Percentiles rank a stretch among this genome's conserved stretches.
Evolutionary conservation across 2,113 vertebrate species (phyloP).

Genomic region (Petaurus breviceps): DNA sequence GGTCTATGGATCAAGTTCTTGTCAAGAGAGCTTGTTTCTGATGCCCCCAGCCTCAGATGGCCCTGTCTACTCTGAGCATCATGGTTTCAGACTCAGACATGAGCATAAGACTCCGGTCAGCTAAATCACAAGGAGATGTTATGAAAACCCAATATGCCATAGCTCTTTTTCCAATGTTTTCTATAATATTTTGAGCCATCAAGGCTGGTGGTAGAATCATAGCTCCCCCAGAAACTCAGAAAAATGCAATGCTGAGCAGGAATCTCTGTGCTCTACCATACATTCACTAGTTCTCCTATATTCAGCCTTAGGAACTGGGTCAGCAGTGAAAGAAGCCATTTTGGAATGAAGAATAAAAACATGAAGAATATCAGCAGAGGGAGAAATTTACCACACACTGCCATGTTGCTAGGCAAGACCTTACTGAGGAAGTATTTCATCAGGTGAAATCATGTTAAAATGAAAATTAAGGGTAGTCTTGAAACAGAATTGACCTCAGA

Average conservation of each 20-base stretch:
- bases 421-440: neutral
- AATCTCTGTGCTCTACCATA: neutral
- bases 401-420: neutral
- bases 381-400: neutral
- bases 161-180: neutral
- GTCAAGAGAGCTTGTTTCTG: neutral
- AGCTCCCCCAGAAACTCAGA: neutral
- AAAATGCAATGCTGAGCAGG: too few species aligned
- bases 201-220: neutral
- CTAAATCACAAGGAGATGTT: neutral
- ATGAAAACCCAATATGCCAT: neutral
- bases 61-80: too few species aligned
- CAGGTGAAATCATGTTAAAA: neutral
- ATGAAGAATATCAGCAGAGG: neutral
- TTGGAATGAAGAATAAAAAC: neutral
- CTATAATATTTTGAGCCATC: neutral
- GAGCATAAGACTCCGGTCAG: neutral
- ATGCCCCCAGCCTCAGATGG: neutral
- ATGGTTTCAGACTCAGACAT: neutral
- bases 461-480: neutral
- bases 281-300: neutral
- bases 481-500: neutral
- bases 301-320: neutral
- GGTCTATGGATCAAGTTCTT: neutral
- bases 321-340: neutral